Percentiles rank a stretch among this genome's conserved stretches.
These are phyloP conservation scores for Cnemophilus loriae DNA, from an alignment of 2,113 vertebrate species.

Conservation along the genomic window DNA sequence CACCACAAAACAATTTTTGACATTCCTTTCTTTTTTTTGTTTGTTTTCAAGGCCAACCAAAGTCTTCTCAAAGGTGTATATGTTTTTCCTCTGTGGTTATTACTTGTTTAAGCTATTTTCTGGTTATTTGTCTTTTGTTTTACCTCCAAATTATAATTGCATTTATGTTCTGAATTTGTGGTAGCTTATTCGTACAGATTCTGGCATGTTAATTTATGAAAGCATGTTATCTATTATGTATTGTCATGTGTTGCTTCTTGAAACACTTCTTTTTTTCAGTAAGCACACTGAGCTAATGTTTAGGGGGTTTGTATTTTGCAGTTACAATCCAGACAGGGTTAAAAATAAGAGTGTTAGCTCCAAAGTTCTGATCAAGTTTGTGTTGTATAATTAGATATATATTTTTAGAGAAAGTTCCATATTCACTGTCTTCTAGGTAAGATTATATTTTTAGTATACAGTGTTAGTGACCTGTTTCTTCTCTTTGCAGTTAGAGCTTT, in stretches of 20 bases:
- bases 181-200: background rate
- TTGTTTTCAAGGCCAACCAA: background rate
- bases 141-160: background rate
- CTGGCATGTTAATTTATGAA: background rate
- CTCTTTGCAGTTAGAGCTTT: background rate
- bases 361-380: background rate
- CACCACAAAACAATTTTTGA: background rate
- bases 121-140: background rate
- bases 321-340: background rate
- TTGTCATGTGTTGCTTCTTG: background rate
- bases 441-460: background rate
- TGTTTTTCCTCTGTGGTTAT: background rate
- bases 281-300: background rate
- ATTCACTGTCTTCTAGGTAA: background rate
- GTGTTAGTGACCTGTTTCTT: background rate
- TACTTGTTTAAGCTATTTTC: background rate
- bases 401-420: background rate
- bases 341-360: background rate
- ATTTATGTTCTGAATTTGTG: background rate
- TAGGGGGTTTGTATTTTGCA: background rate
- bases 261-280: background rate
- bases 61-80: background rate
- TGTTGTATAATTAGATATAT: background rate
- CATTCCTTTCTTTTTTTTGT: background rate
- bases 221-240: background rate